Evolutionary conservation across 1,140 invertebrate genomes (phyloP), one percentile per base, ranked within the genome.

Genomic region (Meloidogyne exigua): DNA sequence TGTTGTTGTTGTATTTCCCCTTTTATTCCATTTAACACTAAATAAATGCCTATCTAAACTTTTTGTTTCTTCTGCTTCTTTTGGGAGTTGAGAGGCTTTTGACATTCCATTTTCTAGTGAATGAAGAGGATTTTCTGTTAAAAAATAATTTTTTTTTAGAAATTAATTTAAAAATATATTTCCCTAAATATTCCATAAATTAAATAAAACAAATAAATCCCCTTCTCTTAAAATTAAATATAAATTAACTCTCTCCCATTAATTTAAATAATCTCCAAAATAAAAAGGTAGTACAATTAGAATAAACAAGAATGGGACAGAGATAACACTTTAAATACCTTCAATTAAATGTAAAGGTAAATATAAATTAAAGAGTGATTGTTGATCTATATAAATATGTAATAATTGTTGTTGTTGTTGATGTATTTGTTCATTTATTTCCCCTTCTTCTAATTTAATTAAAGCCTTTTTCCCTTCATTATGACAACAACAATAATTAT

Each of bases 31-130:
- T 26, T 11, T 32, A 23, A 36, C 23, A 28, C 42, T 23, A 64
- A 49, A 36, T 36, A 63, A 73, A 64, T 73, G 23, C 57, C 71
- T 42, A 64, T 73, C 71, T 23, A 73, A 63, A 73, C 71, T 62
- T 62, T 42, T 28, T 21, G 57, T 49, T 73, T 73, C 71, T 21
- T 64, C 71, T n/a, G n/a, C 57, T 32, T n/a, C 71, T 28, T 62
- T 15, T 36, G 11, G 32, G n/a, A n/a, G n/a, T n/a, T 49, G 44
- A 49, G 44, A 49, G 7, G 7, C 15, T 15, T 49, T 49, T 13
- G 13, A 15, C 15, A 18, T 49, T 49, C 5, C 49, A 57, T 57
- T 57, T n/a, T 57, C 49, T 5, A 57, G 18, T 57, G 49, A 57
- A 5, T 18, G 3, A 57, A 57, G 49, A 57, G 15, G 49, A 57